phyloP scores from a whole-genome alignment of 1,140 invertebrate species.

The Aphelenchoides besseyi region DNA sequence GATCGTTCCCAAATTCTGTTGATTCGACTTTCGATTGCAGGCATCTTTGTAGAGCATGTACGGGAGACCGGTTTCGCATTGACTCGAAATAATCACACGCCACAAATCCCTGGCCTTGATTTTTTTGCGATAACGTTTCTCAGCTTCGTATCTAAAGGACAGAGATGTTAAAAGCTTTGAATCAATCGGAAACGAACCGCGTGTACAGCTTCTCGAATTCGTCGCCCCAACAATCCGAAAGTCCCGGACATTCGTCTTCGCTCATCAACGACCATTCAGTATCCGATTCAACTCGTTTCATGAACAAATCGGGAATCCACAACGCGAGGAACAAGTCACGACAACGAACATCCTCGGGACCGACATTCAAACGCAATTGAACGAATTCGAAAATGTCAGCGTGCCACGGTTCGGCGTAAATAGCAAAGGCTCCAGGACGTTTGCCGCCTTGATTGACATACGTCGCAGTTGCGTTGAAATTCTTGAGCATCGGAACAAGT shows the following conservation, averaged over 20 bases:
- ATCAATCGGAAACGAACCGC: slow-evolving; percentile 65
- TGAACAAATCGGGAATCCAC: slow-evolving; percentile 98
- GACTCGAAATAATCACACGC: slow-evolving; percentile 88
- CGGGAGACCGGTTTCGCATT: slow-evolving; percentile 95
- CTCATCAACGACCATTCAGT: slow-evolving; percentile 92
- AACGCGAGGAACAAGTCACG: slow-evolving; percentile 94
- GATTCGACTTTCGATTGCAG: slow-evolving; percentile 94
- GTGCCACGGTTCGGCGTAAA: slow-evolving; percentile 99
- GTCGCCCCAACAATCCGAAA: slow-evolving; percentile 86
- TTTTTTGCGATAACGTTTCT: slow-evolving; percentile 73
- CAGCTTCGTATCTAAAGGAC: slow-evolving; percentile 76
- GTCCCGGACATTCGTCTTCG: slow-evolving; percentile 83
- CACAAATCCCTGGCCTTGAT: slow-evolving; percentile 84
- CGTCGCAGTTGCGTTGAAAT: slow-evolving; percentile 90
- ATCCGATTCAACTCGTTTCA: slow-evolving; percentile 86
- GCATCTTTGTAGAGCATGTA: slow-evolving; percentile 83
- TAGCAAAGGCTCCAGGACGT: slow-evolving; percentile 95
- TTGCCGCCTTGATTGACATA: slow-evolving; percentile 98
- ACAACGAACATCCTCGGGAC: slow-evolving; percentile 84
- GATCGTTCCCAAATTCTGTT: slow-evolving; percentile 96
- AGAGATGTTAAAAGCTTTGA: not conserved
- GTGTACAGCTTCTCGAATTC: slow-evolving; percentile 86
- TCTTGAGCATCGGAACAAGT: slow-evolving; percentile 82
- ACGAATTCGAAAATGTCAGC: slow-evolving; percentile 92
- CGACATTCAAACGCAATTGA: slow-evolving; percentile 88